Evolutionary conservation across 2,888 invertebrate species (phyloP).

Genomic region (Microplitis deprimator): DNA sequence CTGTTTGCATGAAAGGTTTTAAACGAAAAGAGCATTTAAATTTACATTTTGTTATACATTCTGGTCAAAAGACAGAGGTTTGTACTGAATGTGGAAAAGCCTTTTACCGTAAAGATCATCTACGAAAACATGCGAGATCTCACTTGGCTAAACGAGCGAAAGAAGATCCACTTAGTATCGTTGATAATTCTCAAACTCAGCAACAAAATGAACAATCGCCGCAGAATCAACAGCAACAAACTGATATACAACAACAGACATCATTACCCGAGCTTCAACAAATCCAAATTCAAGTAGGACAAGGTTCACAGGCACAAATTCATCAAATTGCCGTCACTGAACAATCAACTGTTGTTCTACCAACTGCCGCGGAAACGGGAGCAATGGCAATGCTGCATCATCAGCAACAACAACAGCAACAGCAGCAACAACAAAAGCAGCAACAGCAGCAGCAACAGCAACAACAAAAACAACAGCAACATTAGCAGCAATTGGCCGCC

Average conservation of each 20-base stretch:
- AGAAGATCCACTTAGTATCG: constrained; percentile 73
- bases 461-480: constrained; percentile 63
- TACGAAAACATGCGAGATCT: constrained; percentile 85
- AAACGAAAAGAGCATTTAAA: constrained; percentile 88
- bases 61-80: constrained; percentile 86
- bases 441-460: constrained; percentile 58
- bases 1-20: constrained; percentile 84
- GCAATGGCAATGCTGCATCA: constrained; percentile 71
- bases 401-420: constrained; percentile 66
- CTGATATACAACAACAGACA: constrained; percentile 58
- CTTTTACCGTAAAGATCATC: constrained; percentile 85
- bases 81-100: constrained; percentile 85
- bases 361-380: constrained; percentile 73
- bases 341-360: constrained; percentile 73
- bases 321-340: constrained; percentile 69
- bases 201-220: constrained; percentile 63
- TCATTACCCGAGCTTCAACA: constrained; percentile 59
- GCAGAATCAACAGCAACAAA: constrained; percentile 54
- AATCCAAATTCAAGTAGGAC: constrained; percentile 65
- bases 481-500: constrained; percentile 59
- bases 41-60: constrained; percentile 87
- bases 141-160: constrained; percentile 84
- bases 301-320: constrained; percentile 69
- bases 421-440: constrained; percentile 57
- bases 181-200: constrained; percentile 69